Conservation (phyloP, 2,888 invertebrate species). For the Drosophila pseudotalamancana region DNA sequence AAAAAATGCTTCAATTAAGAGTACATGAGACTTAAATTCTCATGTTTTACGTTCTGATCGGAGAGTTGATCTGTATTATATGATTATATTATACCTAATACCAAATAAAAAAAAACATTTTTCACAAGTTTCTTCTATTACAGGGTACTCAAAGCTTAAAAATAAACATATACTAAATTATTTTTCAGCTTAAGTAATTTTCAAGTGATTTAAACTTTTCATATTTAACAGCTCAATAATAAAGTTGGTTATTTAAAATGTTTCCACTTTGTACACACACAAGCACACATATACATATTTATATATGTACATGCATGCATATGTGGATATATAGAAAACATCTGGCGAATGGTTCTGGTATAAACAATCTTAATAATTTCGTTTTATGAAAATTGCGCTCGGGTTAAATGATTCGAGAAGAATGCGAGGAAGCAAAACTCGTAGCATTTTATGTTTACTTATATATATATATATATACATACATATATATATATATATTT, state of each 20-base stretch:
- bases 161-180: not conserved
- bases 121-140: too few relatives aligned
- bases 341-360: constrained; percentile 37
- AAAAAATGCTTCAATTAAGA: too few relatives aligned
- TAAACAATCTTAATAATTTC: constrained; percentile 83
- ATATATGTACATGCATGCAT: not conserved
- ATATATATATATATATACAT: too few relatives aligned
- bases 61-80: too few relatives aligned
- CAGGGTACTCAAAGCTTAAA: not conserved
- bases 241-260: constrained; percentile 17
- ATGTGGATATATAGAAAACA: constrained; percentile 9
- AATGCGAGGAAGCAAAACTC: constrained; percentile 67
- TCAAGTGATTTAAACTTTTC: constrained; percentile 37
- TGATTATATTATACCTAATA: too few relatives aligned
- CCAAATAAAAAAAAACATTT: too few relatives aligned
- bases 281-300: constrained; percentile 1
- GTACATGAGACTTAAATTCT: too few relatives aligned
- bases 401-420: constrained; percentile 79
- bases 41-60: too few relatives aligned
- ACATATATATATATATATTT: too few relatives aligned
- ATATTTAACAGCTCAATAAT: constrained; percentile 31
- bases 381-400: constrained; percentile 81
- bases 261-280: constrained; percentile 14
- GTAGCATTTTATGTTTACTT: constrained; percentile 67
- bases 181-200: not conserved